Evolutionary conservation across 2,888 invertebrate genomes (phyloP).

Genomic region (Himalopsyche japonica): DNA sequence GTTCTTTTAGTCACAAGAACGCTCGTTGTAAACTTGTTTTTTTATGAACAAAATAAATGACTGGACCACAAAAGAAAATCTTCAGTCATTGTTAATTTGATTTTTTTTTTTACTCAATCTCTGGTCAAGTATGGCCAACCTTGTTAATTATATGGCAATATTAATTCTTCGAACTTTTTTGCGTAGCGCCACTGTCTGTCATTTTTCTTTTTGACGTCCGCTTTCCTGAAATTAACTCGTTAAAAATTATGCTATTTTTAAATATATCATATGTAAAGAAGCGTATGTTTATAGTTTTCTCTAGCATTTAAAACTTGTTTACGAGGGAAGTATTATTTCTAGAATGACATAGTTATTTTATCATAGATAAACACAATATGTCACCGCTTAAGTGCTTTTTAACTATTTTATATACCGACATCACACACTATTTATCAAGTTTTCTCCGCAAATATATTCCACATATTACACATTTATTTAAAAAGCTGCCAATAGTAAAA

Average conservation of each 20-base stretch:
- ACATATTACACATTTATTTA: no score
- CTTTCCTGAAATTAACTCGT: constrained; percentile 16
- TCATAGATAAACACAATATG: background rate
- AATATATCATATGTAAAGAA: background rate
- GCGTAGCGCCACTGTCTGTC: background rate
- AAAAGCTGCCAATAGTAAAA: no score
- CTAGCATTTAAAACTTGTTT: background rate
- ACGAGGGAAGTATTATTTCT: background rate
- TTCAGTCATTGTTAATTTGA: no score
- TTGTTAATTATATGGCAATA: background rate
- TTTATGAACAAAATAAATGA: no score
- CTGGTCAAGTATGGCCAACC: no score
- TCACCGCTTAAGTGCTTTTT: background rate
- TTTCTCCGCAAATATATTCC: background rate
- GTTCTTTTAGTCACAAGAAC: no score
- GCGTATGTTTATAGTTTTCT: background rate
- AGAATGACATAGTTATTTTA: background rate
- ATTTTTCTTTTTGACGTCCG: constrained; percentile 30
- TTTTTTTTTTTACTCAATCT: no score
- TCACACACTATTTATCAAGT: background rate
- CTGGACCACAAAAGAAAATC: no score
- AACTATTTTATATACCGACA: background rate
- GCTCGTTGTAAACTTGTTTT: no score
- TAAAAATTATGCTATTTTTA: constrained; percentile 24
- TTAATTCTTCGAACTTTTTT: background rate